Conservation (phyloP, 2,113 vertebrate genomes). For the Acrocephalus arundinaceus region DNA sequence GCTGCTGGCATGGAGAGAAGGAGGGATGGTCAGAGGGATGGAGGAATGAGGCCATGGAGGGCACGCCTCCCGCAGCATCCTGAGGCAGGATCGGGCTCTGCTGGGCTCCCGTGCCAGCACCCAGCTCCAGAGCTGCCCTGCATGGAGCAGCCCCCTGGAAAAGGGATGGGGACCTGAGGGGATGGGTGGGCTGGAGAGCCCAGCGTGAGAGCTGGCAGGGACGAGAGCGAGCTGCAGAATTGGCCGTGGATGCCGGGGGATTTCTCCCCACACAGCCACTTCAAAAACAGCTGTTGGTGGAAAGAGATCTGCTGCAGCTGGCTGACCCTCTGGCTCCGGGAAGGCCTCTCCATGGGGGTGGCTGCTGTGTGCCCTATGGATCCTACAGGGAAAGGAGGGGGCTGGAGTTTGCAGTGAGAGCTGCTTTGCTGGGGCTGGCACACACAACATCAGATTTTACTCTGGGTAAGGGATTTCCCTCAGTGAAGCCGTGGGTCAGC, state of each 20-base stretch:
- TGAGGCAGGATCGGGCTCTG: background rate
- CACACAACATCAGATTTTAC: background rate
- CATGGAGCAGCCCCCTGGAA: fast-evolving
- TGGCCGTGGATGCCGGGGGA: background rate
- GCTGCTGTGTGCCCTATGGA: background rate
- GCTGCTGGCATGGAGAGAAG: background rate
- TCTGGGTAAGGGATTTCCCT: background rate
- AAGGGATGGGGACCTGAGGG: background rate
- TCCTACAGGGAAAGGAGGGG: background rate
- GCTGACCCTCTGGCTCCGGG: background rate
- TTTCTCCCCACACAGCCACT: conserved; percentile 14
- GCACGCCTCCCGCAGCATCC: background rate
- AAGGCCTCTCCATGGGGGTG: background rate
- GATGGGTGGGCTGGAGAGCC: background rate
- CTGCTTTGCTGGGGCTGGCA: fast-evolving
- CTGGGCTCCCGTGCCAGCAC: background rate
- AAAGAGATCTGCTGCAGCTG: background rate
- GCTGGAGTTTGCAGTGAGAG: background rate
- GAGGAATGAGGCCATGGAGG: background rate
- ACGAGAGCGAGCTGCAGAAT: fast-evolving
- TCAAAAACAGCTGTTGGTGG: conserved; percentile 22
- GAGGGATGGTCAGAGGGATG: background rate
- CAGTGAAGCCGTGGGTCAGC: background rate
- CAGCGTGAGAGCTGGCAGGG: background rate
- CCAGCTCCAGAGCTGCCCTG: fast-evolving